Percentiles rank a stretch among this genome's conserved stretches.
Conservation (phyloP, 2,888 invertebrate genomes). For the Eupithecia abbreviata region DNA sequence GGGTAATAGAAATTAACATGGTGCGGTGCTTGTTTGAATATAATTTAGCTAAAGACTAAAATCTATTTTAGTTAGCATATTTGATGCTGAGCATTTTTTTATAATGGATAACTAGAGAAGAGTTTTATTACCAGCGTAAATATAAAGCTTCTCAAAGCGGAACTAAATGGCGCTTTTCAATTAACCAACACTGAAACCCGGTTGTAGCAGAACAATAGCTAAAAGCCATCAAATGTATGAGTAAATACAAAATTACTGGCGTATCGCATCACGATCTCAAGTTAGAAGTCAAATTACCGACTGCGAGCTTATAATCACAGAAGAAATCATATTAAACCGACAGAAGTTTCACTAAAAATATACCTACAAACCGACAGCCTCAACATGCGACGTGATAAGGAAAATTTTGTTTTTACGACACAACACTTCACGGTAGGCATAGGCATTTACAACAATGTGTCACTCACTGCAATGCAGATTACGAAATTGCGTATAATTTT, state of each 20-base stretch:
- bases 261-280: slow-evolving; percentile 61
- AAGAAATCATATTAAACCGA: slow-evolving; percentile 26
- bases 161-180: slow-evolving; percentile 28
- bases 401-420: background rate
- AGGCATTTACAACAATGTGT: background rate
- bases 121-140: background rate
- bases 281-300: slow-evolving; percentile 69
- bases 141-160: background rate
- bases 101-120: background rate
- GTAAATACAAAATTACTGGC: slow-evolving; percentile 46
- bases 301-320: slow-evolving; percentile 41
- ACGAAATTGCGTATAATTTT: slow-evolving; percentile 1
- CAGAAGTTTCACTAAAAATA: slow-evolving; percentile 46
- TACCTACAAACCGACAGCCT: background rate
- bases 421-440: background rate
- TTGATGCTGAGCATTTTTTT: no score
- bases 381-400: background rate
- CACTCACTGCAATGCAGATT: slow-evolving; percentile 6
- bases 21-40: background rate
- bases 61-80: background rate
- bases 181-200: slow-evolving; percentile 29
- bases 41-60: background rate
- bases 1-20: background rate
- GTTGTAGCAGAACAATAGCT: slow-evolving; percentile 31
- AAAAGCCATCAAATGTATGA: slow-evolving; percentile 35